Base-by-base conservation (phyloP, 2,888 invertebrate species). In the Monopis laevigella region DNA sequence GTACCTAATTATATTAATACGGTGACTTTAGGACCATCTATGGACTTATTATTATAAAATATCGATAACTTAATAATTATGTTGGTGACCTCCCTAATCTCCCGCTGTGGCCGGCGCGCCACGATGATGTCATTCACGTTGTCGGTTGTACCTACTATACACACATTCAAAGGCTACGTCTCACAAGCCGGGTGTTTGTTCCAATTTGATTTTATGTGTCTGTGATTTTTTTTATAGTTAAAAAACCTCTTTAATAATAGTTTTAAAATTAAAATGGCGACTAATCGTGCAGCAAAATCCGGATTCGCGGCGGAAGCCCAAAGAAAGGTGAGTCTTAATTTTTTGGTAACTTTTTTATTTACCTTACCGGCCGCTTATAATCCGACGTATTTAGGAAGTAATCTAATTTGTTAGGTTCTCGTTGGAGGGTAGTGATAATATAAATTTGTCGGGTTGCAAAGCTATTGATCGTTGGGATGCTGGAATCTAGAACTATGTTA, bases 261-360 rank as follows among this genome's bases (percentile, higher is more conserved):
- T 55, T 63, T 56, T 61, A 48, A 52, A 62, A 58, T 63, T 62
- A 66, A 49, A 54, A 92, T 92, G 92, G 90, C 92, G 55, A 86
- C 83, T 72, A 88, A 90, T 83, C 83, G 94, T 69, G 93, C 93
- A 55, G 83, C 92, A 45, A 93, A 93, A 74, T 92, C 93, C 62
- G 96, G 96, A 87, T 93, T 96, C 83, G 96, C 96, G 55, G 95
- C 96, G 44, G 96, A 96, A 73, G 94, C 96, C 41, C 96, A 96
- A 78, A 87, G 92, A 67, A 96, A 96, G 89, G 96, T 96, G 75
- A 86, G 86, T 59, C 32, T n/a, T n/a, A n/a, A n/a, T n/a, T n/a
- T n/a, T n/a, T n/a, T n/a, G n/a, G n/a, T n/a, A n/a, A n/a, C n/a
- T n/a, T n/a, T n/a, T n/a, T n/a, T n/a, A n/a, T n/a, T n/a, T n/a